Evolutionary conservation across 2,888 invertebrate genomes (phyloP).

Genomic region (Oxycera nigricornis): DNA sequence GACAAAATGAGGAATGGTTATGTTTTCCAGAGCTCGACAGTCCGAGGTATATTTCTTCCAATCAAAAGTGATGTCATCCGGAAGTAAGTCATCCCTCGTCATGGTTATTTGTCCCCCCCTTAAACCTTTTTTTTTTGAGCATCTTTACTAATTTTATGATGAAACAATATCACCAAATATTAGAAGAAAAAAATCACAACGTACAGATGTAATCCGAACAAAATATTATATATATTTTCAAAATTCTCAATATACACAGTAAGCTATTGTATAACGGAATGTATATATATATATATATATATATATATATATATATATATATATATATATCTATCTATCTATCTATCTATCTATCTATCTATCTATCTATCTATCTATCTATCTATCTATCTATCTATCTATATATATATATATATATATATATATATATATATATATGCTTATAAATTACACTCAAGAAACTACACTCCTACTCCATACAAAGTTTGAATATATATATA

Average conservation of each 20-base stretch:
- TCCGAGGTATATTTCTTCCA: no score
- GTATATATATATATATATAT: neutral
- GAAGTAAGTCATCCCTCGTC: no score
- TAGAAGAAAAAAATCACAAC: neutral
- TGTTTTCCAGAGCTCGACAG: no score
- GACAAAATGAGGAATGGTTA: no score
- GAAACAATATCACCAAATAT: neutral
- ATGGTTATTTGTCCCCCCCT: neutral
- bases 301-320: neutral
- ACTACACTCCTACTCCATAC: no score
- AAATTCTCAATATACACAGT: neutral
- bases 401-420: neutral
- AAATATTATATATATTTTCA: neutral
- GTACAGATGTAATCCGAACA: neutral
- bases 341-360: neutral
- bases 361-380: neutral
- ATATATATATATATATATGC: neutral
- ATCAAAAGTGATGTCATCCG: no score
- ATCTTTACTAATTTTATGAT: neutral
- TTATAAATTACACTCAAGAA: neutral
- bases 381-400: neutral
- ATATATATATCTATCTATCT: neutral
- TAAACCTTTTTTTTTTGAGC: neutral
- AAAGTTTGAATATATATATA: no score
- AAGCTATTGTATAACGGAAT: neutral